Base-by-base conservation (phyloP, 2,113 vertebrate genomes). In the Atrichornis clamosus region DNA sequence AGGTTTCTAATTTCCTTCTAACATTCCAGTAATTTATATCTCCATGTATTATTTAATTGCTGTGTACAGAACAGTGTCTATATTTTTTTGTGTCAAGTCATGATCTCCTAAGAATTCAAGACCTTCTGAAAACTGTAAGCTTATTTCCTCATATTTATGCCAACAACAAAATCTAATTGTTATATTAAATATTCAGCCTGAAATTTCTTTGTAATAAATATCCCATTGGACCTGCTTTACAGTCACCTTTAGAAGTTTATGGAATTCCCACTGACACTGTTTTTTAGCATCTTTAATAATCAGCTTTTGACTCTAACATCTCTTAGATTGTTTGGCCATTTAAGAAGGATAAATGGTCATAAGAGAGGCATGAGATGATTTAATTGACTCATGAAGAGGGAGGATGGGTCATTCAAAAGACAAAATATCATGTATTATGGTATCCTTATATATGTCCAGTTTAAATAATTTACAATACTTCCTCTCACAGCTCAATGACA, bases 371-470 rank as follows among this genome's bases (percentile, higher is more conserved):
- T 56, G 37, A 78, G 32, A 58, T 44, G 1, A 41, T 58, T 46
- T 89, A 8, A 39, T 30, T 82, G 56, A 67, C 12, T 78, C 50
- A 65, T 23, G 24, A 10, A 11, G 27, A 76, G 15, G 20, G 10
- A 77, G 22, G 9, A 77, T 21, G 33, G 1, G 22, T 58, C 8
- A 32, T n/a, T 59, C 14, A 41, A 77, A 73, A 58, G 22, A 41
- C 33, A n/a, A 69, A 46, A 6, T 35, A n/a, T 6, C 1, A 1
- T 8, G 4, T 46, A 4, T 44, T 44, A 9, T 28, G 22, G 8
- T 60, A 23, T 58, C 75, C 26, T 82, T 63, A 15, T 7, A 4
- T 27, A 21, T 8, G 6, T 18, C 8, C 11, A 33, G 11, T 78
- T 83, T 72, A 8, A 80, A 30, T 32, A 64, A 72, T 11, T 84